phyloP scores from a whole-genome alignment of 2,888 invertebrate species.

The Drosophila pseudotakahashii region DNA sequence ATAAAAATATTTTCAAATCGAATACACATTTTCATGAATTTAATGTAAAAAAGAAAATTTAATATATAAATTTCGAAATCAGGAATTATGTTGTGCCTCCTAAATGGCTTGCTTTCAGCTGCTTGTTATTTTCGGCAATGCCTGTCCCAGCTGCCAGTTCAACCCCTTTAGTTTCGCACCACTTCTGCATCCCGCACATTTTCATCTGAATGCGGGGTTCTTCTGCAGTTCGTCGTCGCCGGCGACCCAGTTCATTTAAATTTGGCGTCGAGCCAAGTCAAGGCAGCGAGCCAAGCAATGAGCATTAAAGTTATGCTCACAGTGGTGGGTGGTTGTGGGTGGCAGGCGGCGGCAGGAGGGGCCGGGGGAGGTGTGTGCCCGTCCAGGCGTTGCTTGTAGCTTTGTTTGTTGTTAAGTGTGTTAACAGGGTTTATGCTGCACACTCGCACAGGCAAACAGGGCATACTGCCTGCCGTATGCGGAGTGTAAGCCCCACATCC shows the following conservation, averaged over 20 bases:
- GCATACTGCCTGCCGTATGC: conserved; percentile 2
- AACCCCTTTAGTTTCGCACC: conserved; percentile 10
- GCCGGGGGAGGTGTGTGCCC: conserved; percentile 49
- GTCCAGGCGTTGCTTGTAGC: conserved; percentile 52
- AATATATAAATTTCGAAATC: no score
- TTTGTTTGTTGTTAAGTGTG: conserved; percentile 77
- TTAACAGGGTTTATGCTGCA: conserved; percentile 77
- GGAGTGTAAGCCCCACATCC: conserved; percentile 22
- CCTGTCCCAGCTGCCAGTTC: conserved; percentile 8
- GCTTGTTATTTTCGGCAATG: conserved; percentile 1
- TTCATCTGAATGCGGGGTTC: conserved; percentile 36
- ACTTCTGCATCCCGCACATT: conserved; percentile 1
- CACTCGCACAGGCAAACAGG: conserved; percentile 32
- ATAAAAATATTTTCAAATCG: no score
- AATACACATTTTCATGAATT: no score
- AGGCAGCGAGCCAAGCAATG: conserved; percentile 56
- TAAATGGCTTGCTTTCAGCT: background rate
- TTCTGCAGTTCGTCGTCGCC: conserved; percentile 33
- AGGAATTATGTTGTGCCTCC: no score
- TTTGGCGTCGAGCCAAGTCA: conserved; percentile 71
- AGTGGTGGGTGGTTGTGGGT: conserved; percentile 34
- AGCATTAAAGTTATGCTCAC: conserved; percentile 74
- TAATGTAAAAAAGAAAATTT: no score
- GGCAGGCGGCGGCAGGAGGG: background rate
- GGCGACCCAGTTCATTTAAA: conserved; percentile 74